Conservation (phyloP, 2,797 vertebrate genomes). For the Ctenosaura bakeri region DNA sequence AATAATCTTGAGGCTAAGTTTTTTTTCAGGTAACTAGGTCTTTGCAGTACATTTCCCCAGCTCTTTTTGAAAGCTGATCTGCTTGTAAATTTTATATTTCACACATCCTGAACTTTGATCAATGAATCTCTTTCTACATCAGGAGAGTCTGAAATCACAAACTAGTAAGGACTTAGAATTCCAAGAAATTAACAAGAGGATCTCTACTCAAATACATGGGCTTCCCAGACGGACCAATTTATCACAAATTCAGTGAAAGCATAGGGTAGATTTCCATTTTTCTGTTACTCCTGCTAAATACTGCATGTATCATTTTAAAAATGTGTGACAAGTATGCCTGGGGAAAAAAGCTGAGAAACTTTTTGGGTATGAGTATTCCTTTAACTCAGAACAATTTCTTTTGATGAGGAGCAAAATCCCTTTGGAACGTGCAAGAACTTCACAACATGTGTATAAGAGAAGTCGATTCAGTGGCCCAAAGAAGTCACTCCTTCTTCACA, state of each 20-base stretch:
- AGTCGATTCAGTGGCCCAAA: background rate
- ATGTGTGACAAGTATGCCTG: background rate
- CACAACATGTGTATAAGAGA: background rate
- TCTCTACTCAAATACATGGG: background rate
- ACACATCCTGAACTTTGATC: background rate
- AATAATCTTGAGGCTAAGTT: constrained; percentile 7
- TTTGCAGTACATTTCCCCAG: background rate
- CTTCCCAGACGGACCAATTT: background rate
- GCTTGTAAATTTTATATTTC: constrained; percentile 16
- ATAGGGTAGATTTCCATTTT: constrained; percentile 7
- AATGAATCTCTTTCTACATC: background rate
- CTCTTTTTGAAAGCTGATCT: constrained; percentile 2
- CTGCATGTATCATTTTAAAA: background rate
- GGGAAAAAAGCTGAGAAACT: background rate
- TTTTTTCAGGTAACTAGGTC: constrained; percentile 2
- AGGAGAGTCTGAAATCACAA: background rate
- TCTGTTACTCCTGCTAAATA: background rate
- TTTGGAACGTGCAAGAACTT: background rate
- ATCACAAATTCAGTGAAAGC: background rate
- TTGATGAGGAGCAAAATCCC: background rate
- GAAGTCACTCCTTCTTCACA: background rate
- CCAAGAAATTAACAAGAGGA: constrained; percentile 2
- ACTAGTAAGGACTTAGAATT: background rate
- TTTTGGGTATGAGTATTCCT: background rate
- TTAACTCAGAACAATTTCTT: constrained; percentile 5